Evolutionary conservation across 2,797 vertebrate species (phyloP).

Genomic region (Lacerta agilis): DNA sequence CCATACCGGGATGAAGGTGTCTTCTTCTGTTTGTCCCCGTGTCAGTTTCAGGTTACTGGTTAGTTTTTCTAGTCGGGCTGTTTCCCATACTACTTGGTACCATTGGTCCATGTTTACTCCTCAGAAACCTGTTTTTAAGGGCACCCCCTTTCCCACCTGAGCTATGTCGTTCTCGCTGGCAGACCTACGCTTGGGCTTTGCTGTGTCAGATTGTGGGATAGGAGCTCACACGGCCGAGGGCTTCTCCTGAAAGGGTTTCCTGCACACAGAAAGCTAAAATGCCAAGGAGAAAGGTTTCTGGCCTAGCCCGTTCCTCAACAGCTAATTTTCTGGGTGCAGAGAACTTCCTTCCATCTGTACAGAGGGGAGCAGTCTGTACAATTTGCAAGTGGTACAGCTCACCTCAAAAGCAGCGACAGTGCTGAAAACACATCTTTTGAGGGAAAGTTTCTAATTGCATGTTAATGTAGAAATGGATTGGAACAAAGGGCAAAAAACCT

Average conservation of each 20-base stretch:
- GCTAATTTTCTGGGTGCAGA: background rate
- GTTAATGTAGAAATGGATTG: background rate
- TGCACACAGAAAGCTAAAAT: background rate
- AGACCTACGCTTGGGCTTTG: background rate
- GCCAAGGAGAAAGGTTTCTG: no score
- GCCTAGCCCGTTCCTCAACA: background rate
- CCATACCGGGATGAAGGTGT: no score
- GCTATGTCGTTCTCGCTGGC: background rate
- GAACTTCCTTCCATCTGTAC: no score
- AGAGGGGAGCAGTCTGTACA: background rate
- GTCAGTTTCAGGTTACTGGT: no score
- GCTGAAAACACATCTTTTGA: background rate
- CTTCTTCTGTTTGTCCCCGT: no score
- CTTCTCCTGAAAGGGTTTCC: background rate
- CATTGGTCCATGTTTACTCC: no score
- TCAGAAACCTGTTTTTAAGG: background rate
- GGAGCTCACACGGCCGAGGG: background rate
- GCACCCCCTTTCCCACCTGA: background rate
- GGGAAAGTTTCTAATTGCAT: background rate
- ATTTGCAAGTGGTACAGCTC: background rate
- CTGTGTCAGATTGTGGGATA: no score
- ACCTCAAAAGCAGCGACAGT: no score
- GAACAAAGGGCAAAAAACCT: background rate
- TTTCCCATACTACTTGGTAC: no score
- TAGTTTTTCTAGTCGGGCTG: no score